Evolutionary conservation across 1,140 invertebrate species (phyloP).

Genomic region (Hestina assimilis): DNA sequence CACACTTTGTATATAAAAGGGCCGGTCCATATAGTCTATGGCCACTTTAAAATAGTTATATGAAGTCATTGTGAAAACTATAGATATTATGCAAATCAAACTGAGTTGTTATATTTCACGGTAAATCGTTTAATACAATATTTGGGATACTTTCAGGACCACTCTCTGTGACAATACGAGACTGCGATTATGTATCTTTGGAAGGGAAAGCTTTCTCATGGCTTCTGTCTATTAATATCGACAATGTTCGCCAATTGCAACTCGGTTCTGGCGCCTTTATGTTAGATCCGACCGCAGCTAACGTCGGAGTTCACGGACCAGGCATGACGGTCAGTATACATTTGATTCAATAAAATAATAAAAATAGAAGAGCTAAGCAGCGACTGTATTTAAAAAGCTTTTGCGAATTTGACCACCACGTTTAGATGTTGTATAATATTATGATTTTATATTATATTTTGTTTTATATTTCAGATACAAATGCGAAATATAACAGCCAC

Average conservation of each 20-base stretch:
- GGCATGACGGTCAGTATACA: conserved; percentile 65
- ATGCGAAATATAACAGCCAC: conserved; percentile 81
- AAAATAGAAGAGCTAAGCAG: background rate
- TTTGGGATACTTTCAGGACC: conserved; percentile 72
- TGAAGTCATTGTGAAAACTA: too few species aligned
- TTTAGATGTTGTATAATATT: background rate
- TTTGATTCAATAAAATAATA: background rate
- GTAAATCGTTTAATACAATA: background rate
- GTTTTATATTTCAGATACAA: conserved; percentile 79
- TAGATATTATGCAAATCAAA: too few species aligned
- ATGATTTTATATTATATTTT: background rate
- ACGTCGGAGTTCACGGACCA: conserved; percentile 65
- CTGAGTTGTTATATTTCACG: too few species aligned
- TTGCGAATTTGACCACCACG: background rate
- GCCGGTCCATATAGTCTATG: too few species aligned
- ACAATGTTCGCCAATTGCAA: conserved; percentile 77
- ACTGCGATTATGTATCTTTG: conserved; percentile 79
- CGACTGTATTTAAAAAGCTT: background rate
- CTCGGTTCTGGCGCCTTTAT: conserved; percentile 81
- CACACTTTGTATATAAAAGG: too few species aligned
- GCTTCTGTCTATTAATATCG: conserved; percentile 80
- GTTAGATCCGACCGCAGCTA: conserved; percentile 77
- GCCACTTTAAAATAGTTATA: too few species aligned
- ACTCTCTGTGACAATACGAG: conserved; percentile 78
- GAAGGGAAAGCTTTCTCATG: conserved; percentile 82